A percentile compares a stretch with the other conserved stretches of the same genome.
These are phyloP conservation scores for Rotaria socialis DNA, from an alignment of 2,888 invertebrate genomes.

Conservation along the genomic window DNA sequence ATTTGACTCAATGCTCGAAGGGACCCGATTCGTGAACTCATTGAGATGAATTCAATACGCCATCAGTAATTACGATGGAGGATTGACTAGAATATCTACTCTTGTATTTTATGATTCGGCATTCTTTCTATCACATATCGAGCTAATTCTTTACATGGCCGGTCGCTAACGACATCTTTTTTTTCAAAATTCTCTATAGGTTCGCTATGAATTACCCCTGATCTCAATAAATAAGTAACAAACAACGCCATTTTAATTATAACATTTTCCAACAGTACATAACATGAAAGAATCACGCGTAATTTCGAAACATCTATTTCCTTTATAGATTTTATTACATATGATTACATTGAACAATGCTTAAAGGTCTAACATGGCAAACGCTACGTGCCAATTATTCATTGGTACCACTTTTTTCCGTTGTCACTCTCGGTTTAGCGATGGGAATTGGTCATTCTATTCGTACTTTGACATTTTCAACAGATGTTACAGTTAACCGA, in stretches of 20 bases:
- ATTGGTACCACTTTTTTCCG: background rate
- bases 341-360: background rate
- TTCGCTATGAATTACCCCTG: background rate
- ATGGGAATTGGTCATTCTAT: background rate
- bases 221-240: background rate
- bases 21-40: no score
- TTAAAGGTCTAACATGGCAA: constrained; percentile 14
- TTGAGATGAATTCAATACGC: no score
- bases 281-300: background rate
- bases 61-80: no score
- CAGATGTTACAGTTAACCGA: background rate
- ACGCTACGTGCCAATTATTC: background rate
- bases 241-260: background rate
- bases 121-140: no score
- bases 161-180: background rate
- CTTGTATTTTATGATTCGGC: no score
- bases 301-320: background rate
- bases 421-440: background rate
- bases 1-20: no score
- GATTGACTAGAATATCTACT: no score
- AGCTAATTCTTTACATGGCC: no score
- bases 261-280: background rate
- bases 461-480: background rate
- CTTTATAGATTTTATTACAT: background rate
- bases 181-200: background rate